Base-by-base conservation (phyloP, 2,797 vertebrate species). In the Lophius americanus region DNA sequence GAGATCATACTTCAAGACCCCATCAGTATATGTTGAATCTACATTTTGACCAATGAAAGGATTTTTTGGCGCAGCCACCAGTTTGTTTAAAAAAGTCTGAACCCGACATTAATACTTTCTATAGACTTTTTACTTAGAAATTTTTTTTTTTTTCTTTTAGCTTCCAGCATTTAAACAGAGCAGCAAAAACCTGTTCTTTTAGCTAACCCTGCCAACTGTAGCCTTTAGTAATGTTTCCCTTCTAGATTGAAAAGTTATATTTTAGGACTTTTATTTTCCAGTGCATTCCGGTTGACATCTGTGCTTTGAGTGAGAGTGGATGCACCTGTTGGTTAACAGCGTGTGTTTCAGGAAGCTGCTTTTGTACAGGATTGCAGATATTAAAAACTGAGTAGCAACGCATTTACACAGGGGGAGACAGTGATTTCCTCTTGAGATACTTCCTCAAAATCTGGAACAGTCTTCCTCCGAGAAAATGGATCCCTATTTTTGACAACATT, bases 321-420 rank as follows among this genome's bases (percentile, higher is more conserved):
- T 76, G 78, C 83, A 88, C 84, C 86, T 88, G 88, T 72, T 79
- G 60, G 10, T 52, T 58, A 61, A 46, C 49, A 52, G 46, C 42
- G 8, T 57, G 48, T 64, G 32, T 72, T 36, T 64, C 37, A 72
- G 36, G 75, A 84, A 70, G 75, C 35, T 37, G 36, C 47, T 55
- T 70, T 56, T 70, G 37, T 52, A 44, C 58, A 57, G 32, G 32
- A 44, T 3, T 65, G 65, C 60, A 63, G 64, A 73, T 47, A 66
- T 69, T 10, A 56, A 64, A 52, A 36, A 33, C 59, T 14, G 57
- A 63, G 13, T 43, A 66, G 12, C 4, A 23, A 68, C 41, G 49
- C 57, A 51, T 42, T 50, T 55, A 68, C 48, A 60, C 44, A 33
- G 13, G 0, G 7, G 37, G 37, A 48, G 51, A 64, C 55, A 43